A percentile compares a stretch with the other conserved stretches of the same genome.
These are phyloP conservation scores for Odocoileus virginianus DNA, from an alignment of 2,113 vertebrate species.

Conservation along the genomic window DNA sequence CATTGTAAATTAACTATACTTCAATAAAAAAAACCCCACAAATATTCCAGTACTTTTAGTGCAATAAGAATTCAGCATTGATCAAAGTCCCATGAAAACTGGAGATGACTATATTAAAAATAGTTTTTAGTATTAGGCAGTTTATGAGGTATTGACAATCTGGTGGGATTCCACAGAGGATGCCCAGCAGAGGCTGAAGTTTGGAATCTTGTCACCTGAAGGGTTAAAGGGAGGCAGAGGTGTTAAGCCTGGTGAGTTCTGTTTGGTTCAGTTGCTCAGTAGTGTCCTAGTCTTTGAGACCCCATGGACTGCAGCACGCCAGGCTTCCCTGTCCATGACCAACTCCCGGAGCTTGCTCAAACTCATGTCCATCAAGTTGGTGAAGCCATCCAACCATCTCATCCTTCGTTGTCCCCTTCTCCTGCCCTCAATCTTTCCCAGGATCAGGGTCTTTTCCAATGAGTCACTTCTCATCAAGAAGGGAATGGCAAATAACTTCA, in stretches of 20 bases:
- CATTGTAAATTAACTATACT: not conserved
- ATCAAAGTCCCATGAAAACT: not conserved
- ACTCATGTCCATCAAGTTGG: rapidly evolving
- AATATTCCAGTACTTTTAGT: not conserved
- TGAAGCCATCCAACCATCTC: not conserved
- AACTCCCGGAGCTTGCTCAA: not conserved
- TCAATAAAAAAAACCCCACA: not conserved
- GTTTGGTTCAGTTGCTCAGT: not conserved
- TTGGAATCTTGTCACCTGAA: not conserved
- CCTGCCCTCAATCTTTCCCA: not conserved
- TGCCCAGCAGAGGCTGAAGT: not conserved
- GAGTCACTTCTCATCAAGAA: not conserved
- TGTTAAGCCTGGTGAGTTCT: not conserved
- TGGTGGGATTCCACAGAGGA: not conserved
- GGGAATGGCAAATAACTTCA: not conserved
- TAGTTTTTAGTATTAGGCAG: not conserved
- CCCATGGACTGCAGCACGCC: not conserved
- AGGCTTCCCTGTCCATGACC: not conserved
- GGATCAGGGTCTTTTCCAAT: not conserved
- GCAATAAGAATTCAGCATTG: not conserved
- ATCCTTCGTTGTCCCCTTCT: not conserved
- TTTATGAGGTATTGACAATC: not conserved
- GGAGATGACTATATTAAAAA: not conserved
- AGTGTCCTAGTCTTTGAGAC: not conserved
- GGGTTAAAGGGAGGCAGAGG: not conserved